phyloP scores from a whole-genome alignment of 2,797 vertebrate species.

The Heteromormyrus szaboi region DNA sequence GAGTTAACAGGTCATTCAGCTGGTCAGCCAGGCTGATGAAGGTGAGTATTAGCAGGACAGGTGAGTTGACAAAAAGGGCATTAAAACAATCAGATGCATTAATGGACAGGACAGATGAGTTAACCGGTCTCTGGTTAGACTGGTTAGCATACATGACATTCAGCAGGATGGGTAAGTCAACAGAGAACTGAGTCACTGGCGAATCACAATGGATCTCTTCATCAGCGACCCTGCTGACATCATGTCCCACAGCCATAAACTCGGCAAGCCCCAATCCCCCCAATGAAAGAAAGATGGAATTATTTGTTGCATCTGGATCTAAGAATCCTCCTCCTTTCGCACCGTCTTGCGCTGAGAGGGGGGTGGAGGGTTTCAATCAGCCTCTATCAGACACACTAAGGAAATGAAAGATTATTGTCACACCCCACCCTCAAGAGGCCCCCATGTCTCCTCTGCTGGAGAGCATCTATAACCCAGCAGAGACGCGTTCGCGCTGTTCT shows the following conservation, averaged over 20 bases:
- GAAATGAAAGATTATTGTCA: slow-evolving; percentile 10
- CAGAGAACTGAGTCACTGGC: neutral
- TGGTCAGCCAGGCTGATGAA: neutral
- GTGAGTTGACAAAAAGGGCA: neutral
- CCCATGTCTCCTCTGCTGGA: neutral
- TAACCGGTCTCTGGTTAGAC: neutral
- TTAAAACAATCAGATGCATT: neutral
- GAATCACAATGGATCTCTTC: neutral
- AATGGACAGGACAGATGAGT: neutral
- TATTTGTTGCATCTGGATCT: neutral
- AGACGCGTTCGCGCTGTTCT: neutral
- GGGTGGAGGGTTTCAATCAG: slow-evolving; percentile 45
- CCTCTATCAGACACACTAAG: slow-evolving; percentile 35
- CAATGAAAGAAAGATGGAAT: neutral
- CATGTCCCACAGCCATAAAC: neutral
- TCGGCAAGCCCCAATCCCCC: neutral
- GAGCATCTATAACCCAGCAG: neutral
- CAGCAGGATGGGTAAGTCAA: neutral
- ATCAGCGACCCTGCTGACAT: neutral
- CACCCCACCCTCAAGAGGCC: neutral
- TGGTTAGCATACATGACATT: neutral
- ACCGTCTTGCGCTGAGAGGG: slow-evolving; percentile 27
- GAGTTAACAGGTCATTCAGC: neutral
- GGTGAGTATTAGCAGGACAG: neutral
- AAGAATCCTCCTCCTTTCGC: slow-evolving; percentile 32